Conservation (phyloP, 1,140 invertebrate species). For the Drosophila tristis region DNA sequence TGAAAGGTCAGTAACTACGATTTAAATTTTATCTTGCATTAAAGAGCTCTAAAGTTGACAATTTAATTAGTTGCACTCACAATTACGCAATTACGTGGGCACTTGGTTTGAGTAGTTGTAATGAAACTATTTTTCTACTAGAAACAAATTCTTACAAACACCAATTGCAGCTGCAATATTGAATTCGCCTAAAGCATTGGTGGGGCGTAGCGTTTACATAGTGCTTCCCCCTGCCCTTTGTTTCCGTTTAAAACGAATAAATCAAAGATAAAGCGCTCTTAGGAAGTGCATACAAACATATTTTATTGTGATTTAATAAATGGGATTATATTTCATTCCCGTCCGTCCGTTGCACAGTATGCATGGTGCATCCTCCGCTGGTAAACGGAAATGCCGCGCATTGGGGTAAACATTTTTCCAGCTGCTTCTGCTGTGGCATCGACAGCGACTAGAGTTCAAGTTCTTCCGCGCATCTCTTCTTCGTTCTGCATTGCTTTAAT, state of each 20-base stretch:
- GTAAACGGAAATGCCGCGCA: constrained; percentile 76
- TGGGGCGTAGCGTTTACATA: too few species aligned
- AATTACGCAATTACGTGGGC: constrained; percentile 24
- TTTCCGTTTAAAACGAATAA: constrained; percentile 11
- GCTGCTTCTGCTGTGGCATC: constrained; percentile 42
- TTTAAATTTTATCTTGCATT: constrained; percentile 6
- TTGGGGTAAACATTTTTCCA: constrained; percentile 75
- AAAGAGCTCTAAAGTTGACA: constrained; percentile 5
- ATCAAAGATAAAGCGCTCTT: constrained; percentile 33
- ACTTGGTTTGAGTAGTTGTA: neutral
- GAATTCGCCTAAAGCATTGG: too few species aligned
- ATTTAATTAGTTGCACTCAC: constrained; percentile 34
- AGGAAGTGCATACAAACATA: constrained; percentile 48
- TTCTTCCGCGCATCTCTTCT: constrained; percentile 29
- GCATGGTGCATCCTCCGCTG: constrained; percentile 38
- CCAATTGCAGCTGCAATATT: too few species aligned
- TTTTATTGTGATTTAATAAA: constrained; percentile 76
- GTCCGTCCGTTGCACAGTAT: constrained; percentile 2
- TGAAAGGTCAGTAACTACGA: neutral
- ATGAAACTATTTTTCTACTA: too few species aligned
- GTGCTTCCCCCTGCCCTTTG: neutral
- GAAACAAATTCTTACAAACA: too few species aligned
- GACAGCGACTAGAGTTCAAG: constrained; percentile 65
- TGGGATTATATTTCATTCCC: constrained; percentile 46
- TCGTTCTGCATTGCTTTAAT: constrained; percentile 76